phyloP scores from a whole-genome alignment of 2,113 vertebrate genomes.

The Tympanuchus pallidicinctus region DNA sequence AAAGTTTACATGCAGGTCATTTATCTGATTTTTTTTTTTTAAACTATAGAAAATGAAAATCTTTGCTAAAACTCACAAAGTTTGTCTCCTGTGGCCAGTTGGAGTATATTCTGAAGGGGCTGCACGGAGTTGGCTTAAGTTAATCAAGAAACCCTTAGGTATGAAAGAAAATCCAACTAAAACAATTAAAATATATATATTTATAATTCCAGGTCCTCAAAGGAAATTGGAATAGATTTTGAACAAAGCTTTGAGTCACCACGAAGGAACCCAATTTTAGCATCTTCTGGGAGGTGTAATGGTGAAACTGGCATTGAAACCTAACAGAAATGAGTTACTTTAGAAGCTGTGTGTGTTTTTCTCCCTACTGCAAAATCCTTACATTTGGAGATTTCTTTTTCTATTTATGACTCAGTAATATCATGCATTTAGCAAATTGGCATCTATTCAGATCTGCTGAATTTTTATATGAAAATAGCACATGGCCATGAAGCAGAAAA shows the following conservation, averaged over 20 bases:
- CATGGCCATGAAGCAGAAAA: constrained; percentile 57
- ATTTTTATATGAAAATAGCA: constrained; percentile 8
- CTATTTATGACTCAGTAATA: neutral
- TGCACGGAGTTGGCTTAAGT: constrained; percentile 51
- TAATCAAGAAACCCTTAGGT: constrained; percentile 37
- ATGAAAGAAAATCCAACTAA: constrained; percentile 75
- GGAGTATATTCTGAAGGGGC: constrained; percentile 6
- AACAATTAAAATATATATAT: constrained; percentile 80
- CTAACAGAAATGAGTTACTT: constrained; percentile 36
- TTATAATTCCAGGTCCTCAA: constrained; percentile 74
- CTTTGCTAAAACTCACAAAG: constrained; percentile 49
- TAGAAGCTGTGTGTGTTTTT: neutral
- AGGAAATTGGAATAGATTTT: constrained; percentile 53
- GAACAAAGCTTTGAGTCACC: constrained; percentile 69
- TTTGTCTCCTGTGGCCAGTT: constrained; percentile 19
- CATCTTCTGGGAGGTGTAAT: constrained; percentile 41
- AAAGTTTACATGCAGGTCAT: constrained; percentile 75
- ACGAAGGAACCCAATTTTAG: constrained; percentile 25
- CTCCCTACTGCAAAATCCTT: neutral
- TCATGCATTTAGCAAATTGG: constrained; percentile 28
- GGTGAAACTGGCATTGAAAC: constrained; percentile 73
- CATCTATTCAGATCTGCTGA: constrained; percentile 23
- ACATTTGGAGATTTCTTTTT: constrained; percentile 2
- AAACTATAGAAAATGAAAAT: constrained; percentile 58
- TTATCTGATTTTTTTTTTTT: neutral